Evolutionary conservation across 2,888 invertebrate species (phyloP).

Genomic region (Agrotis exclamationis): DNA sequence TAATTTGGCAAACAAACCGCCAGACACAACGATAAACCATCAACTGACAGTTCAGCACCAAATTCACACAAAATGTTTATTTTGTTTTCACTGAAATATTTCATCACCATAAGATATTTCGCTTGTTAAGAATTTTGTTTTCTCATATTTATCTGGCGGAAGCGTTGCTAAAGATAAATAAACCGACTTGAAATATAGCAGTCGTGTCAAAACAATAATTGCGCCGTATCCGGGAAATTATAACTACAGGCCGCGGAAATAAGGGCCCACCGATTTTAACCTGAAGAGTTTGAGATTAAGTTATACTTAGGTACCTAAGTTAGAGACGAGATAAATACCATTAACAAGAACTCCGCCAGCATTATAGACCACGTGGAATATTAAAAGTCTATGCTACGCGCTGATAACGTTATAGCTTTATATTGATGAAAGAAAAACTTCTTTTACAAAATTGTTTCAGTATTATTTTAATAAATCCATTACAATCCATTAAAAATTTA

Average conservation of each 20-base stretch:
- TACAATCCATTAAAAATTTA: too few relatives aligned
- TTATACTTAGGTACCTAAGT: too few relatives aligned
- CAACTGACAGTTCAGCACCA: constrained; percentile 14
- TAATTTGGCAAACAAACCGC: constrained; percentile 20
- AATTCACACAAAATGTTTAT: constrained; percentile 38
- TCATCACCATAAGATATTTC: constrained; percentile 28
- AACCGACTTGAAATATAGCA: constrained; percentile 10
- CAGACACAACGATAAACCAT: constrained; percentile 9
- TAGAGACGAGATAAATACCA: constrained; percentile 1
- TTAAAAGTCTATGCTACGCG: too few relatives aligned
- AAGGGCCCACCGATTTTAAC: not conserved
- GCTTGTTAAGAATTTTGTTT: constrained; percentile 22
- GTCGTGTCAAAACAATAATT: constrained; percentile 35
- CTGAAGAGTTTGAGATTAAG: too few relatives aligned
- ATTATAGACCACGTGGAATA: too few relatives aligned
- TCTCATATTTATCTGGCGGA: constrained; percentile 13
- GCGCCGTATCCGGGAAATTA: constrained; percentile 21
- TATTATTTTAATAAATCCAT: too few relatives aligned
- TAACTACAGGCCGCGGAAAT: constrained; percentile 7
- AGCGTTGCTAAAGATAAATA: constrained; percentile 20
- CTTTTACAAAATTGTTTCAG: too few relatives aligned
- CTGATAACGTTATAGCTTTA: too few relatives aligned
- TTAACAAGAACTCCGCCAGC: constrained; percentile 10
- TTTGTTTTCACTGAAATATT: constrained; percentile 36
- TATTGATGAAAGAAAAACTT: too few relatives aligned